Base-by-base conservation (phyloP, 2,888 invertebrate genomes). In the Callyntrura sp. region DNA sequence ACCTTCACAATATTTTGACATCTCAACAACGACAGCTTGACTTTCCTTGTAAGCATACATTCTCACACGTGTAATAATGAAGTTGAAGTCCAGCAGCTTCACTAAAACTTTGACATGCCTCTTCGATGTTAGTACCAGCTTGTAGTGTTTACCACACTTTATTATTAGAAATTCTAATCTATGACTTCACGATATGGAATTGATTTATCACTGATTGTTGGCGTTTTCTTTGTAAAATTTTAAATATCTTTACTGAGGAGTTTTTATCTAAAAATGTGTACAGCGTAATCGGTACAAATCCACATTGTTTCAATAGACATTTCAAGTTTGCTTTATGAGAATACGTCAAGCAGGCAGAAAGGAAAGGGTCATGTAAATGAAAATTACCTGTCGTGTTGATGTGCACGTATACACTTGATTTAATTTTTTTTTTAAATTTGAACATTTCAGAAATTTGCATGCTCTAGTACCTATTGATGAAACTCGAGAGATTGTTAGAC, bases 321-420 rank as follows among this genome's bases (percentile, higher is more conserved):
- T 4, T 2, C 6, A 35, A 2, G 35, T 6, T 35, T 35, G 35
- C 35, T 2, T 35, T 35, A 35, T 35, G 2, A 11, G 2, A 11
- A 20, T 5, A 62, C 23, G 60, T 62, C 60, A 62, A 62, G 60
- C 60, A 62, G 5, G 60, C 23, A 62, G 0, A 12, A 35, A 5
- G 73, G 45, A 73, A 43, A 45, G 45, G 2, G 4, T 6, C 17
- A 28, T 45, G 23, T 20, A 60, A 9, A n/a, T 76, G 12, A 11
- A 51, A 51, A 25, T 25, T 51, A 25, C 12, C 35, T 23, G 51
- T 23, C 76, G 76, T 76, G 76, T 76, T 76, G 12, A 23, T 14
- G 51, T 25, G 48, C 76, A 76, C 76, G 76, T 76, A 76, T 76
- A 76, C 76, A 76, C 12, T n/a, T 5, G n/a, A n/a, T 28, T 65